phyloP scores from a whole-genome alignment of 1,140 invertebrate species.

The Drepana arcuata region DNA sequence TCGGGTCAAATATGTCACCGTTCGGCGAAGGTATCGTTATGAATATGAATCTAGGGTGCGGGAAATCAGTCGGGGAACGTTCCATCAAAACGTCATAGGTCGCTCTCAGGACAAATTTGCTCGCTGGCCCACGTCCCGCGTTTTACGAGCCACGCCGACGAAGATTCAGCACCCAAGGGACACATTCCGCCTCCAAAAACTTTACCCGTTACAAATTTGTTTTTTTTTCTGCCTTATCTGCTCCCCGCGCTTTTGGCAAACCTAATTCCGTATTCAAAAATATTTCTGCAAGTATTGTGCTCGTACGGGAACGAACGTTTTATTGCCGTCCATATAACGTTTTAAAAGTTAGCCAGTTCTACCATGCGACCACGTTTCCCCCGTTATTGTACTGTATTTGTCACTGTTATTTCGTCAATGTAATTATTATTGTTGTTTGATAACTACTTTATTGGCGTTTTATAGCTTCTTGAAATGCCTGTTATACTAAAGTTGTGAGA shows the following conservation, averaged over 20 bases:
- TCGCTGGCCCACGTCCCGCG: conserved; percentile 63
- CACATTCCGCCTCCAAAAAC: conserved; percentile 69
- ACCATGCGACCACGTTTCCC: conserved; percentile 36
- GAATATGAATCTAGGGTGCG: conserved; percentile 66
- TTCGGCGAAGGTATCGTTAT: conserved; percentile 43
- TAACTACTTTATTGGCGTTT: conserved; percentile 41
- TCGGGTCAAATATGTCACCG: conserved; percentile 28
- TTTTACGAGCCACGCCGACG: conserved; percentile 66
- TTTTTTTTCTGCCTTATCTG: conserved; percentile 71
- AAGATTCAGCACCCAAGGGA: conserved; percentile 70
- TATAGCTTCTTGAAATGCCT: conserved; percentile 5
- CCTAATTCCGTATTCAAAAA: conserved; percentile 72
- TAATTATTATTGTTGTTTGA: conserved; percentile 58
- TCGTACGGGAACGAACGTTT: conserved; percentile 64
- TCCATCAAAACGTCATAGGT: conserved; percentile 70
- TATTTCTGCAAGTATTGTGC: conserved; percentile 70
- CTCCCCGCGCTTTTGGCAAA: conserved; percentile 66
- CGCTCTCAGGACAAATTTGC: conserved; percentile 68
- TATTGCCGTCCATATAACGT: conserved; percentile 68
- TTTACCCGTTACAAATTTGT: conserved; percentile 72
- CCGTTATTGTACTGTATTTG: conserved; percentile 23
- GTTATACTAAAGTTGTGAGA: no score
- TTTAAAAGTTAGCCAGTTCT: conserved; percentile 67
- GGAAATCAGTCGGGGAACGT: conserved; percentile 54
- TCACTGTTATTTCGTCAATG: conserved; percentile 28